Conservation (phyloP, 2,113 vertebrate species). For the Cavia porcellus region DNA sequence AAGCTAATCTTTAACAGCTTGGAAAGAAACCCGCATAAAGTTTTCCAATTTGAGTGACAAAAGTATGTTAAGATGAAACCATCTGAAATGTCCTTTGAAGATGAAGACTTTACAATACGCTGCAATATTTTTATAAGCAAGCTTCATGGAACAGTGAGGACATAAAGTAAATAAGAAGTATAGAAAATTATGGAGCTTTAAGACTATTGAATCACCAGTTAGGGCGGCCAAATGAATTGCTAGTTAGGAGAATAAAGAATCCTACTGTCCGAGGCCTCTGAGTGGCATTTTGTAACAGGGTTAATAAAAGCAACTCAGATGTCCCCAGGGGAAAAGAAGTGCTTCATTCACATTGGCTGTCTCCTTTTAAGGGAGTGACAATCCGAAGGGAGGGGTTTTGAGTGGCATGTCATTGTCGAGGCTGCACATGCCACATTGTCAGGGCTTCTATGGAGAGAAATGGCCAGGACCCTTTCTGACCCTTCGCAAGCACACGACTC, state of each 20-base stretch:
- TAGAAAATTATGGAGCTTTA: slow-evolving; percentile 77
- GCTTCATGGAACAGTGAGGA: slow-evolving; percentile 76
- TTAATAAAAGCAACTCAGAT: slow-evolving; percentile 82
- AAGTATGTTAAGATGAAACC: slow-evolving; percentile 85
- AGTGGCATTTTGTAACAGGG: slow-evolving; percentile 79
- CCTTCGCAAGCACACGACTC: slow-evolving; percentile 51
- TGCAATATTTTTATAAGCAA: slow-evolving; percentile 84
- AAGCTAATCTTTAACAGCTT: slow-evolving; percentile 92
- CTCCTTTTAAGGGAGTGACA: slow-evolving; percentile 85
- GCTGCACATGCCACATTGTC: slow-evolving; percentile 82
- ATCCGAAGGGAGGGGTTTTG: slow-evolving; percentile 74
- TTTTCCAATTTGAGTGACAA: slow-evolving; percentile 89
- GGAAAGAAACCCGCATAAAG: slow-evolving; percentile 87
- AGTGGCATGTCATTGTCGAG: slow-evolving; percentile 84
- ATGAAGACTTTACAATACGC: slow-evolving; percentile 83
- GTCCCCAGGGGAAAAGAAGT: slow-evolving; percentile 71
- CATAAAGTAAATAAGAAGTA: slow-evolving; percentile 85
- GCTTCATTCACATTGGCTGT: slow-evolving; percentile 75
- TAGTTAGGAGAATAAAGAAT: slow-evolving; percentile 81
- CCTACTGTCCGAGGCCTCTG: slow-evolving; percentile 61
- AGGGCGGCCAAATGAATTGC: slow-evolving; percentile 76
- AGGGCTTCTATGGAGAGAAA: slow-evolving; percentile 81
- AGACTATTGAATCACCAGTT: slow-evolving; percentile 76
- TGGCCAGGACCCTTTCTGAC: slow-evolving; percentile 80
- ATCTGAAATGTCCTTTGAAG: slow-evolving; percentile 87